phyloP scores from a whole-genome alignment of 2,113 vertebrate species.

The Notarius quadriscutis region DNA sequence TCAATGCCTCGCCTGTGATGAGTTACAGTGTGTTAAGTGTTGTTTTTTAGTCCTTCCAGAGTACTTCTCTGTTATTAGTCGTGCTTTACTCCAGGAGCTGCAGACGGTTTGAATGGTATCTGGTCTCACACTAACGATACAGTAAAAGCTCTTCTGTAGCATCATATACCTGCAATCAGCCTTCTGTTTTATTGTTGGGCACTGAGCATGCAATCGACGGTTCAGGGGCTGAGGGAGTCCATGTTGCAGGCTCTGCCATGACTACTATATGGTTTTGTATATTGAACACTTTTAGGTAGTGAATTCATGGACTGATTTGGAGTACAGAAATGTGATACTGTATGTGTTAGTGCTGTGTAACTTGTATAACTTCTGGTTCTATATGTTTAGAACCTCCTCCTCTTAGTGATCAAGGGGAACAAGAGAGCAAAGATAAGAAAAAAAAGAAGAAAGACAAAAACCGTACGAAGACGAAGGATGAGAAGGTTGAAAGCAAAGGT shows the following conservation, averaged over 20 bases:
- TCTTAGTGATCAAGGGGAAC: constrained; percentile 41
- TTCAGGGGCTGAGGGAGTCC: not conserved
- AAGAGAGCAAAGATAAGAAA: constrained; percentile 63
- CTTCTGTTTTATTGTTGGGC: not conserved
- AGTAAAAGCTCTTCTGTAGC: constrained; percentile 30
- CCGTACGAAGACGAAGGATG: constrained; percentile 57
- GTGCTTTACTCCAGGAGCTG: constrained; percentile 15
- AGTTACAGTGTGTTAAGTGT: constrained; percentile 7
- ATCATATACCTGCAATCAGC: constrained; percentile 34
- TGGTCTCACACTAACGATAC: constrained; percentile 22
- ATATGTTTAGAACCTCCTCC: constrained; percentile 54
- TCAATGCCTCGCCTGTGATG: not conserved
- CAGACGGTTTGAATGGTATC: constrained; percentile 31
- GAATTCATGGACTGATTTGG: not conserved
- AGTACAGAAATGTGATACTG: not conserved
- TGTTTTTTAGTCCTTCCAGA: constrained; percentile 30
- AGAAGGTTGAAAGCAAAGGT: constrained; percentile 59
- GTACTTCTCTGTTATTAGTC: constrained; percentile 47
- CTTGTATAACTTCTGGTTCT: not conserved
- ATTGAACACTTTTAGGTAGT: not conserved
- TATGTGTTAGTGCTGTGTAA: not conserved
- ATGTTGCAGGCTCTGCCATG: constrained; percentile 27
- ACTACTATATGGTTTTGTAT: not conserved
- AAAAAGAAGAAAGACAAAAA: constrained; percentile 69
- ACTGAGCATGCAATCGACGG: not conserved